Conservation (phyloP, 2,888 invertebrate genomes). For the Stegana nigrithorax region DNA sequence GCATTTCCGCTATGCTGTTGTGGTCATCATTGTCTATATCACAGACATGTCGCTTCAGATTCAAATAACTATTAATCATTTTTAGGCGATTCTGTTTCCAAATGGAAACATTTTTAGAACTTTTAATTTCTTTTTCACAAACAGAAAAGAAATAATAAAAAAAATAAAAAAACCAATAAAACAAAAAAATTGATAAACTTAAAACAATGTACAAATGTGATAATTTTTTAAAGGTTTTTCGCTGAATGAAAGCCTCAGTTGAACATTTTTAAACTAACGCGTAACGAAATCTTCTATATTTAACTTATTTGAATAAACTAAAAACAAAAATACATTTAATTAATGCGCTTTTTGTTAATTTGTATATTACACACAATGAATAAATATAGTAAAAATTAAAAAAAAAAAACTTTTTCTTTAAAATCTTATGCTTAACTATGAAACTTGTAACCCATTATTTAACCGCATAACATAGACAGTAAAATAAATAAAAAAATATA, state of each 20-base stretch:
- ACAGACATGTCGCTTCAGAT: neutral
- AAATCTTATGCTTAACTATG: no score
- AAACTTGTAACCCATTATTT: no score
- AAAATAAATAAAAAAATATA: no score
- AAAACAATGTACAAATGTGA: slow-evolving; percentile 3
- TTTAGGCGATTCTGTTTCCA: neutral
- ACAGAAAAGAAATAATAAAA: neutral
- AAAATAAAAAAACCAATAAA: neutral
- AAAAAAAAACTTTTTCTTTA: no score
- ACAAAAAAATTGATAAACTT: neutral
- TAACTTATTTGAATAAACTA: neutral
- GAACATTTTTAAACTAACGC: no score
- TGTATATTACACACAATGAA: no score
- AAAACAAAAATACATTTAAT: neutral
- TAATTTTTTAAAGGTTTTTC: slow-evolving; percentile 8
- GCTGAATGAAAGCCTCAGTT: no score
- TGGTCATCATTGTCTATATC: neutral
- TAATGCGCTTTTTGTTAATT: neutral
- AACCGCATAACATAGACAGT: no score
- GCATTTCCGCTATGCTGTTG: no score
- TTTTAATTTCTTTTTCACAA: neutral
- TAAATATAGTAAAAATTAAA: neutral
- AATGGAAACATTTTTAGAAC: neutral
- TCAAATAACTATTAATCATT: neutral
- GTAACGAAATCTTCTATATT: no score